These are phyloP conservation scores for Callocephalon fimbriatum DNA, from an alignment of 2,113 vertebrate species.

Conservation along the genomic window DNA sequence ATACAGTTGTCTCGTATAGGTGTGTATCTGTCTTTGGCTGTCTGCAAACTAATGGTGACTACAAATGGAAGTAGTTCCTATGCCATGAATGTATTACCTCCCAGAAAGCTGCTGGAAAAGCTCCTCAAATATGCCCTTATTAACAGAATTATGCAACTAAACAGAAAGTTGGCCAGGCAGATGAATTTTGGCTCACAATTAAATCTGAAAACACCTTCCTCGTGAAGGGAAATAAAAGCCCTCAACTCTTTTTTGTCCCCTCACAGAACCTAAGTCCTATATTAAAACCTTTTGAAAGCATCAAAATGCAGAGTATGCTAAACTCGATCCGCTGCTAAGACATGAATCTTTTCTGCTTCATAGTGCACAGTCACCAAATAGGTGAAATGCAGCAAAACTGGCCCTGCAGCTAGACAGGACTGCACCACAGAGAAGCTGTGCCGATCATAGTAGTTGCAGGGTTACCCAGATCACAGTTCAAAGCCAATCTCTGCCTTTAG, in stretches of 20 bases:
- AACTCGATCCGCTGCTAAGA: not conserved
- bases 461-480: not conserved
- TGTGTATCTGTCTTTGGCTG: not conserved
- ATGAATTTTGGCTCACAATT: not conserved
- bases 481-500: not conserved
- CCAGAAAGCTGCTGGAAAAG: not conserved
- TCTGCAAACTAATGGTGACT: not conserved
- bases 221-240: not conserved
- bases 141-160: not conserved
- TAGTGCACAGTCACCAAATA: not conserved
- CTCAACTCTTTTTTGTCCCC: not conserved
- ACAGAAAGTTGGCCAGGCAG: not conserved
- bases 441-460: fast-evolving
- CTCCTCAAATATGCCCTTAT: not conserved
- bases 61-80: not conserved
- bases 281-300: not conserved
- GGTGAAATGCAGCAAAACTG: not conserved
- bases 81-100: not conserved
- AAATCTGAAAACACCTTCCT: not conserved
- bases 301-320: not conserved
- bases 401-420: not conserved
- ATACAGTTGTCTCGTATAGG: not conserved
- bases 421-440: not conserved
- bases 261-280: not conserved
- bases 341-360: not conserved